These are phyloP conservation scores for Austrolebias charrua DNA, from an alignment of 2,797 vertebrate genomes.

Conservation along the genomic window DNA sequence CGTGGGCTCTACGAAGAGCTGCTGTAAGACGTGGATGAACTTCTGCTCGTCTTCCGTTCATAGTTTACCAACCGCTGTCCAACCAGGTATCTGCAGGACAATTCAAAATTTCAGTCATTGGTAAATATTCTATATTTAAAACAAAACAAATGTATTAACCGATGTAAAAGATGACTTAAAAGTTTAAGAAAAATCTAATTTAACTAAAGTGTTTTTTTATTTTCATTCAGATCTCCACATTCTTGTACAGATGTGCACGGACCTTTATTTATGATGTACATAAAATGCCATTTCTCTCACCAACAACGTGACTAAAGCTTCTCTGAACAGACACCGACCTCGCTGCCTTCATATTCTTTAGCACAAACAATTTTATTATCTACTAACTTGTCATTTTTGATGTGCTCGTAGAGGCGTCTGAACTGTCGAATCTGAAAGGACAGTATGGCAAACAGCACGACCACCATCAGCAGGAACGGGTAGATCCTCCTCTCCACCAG, in stretches of 20 bases:
- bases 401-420: constrained; percentile 98
- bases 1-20: constrained; percentile 38
- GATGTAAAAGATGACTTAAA: too few relatives aligned
- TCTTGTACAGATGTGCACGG: background rate
- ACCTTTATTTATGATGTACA: background rate
- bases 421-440: constrained; percentile 97
- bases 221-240: background rate
- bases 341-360: background rate
- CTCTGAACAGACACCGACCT: background rate
- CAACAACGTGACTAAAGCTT: background rate
- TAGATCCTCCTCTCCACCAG: constrained; percentile 96
- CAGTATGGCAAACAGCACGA: constrained; percentile 89
- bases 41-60: constrained; percentile 87
- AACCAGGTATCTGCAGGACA: constrained; percentile 88
- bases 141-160: too few relatives aligned
- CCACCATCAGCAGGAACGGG: constrained; percentile 94
- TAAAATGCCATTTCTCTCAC: background rate
- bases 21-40: constrained; percentile 29
- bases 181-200: background rate
- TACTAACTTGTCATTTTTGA: constrained; percentile 98
- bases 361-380: background rate
- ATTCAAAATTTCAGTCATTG: background rate
- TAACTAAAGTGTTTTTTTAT: background rate
- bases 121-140: too few relatives aligned
- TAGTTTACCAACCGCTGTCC: constrained; percentile 98